Evolutionary conservation across 2,797 vertebrate genomes (phyloP).

Genomic region (Gallinago solitaria): DNA sequence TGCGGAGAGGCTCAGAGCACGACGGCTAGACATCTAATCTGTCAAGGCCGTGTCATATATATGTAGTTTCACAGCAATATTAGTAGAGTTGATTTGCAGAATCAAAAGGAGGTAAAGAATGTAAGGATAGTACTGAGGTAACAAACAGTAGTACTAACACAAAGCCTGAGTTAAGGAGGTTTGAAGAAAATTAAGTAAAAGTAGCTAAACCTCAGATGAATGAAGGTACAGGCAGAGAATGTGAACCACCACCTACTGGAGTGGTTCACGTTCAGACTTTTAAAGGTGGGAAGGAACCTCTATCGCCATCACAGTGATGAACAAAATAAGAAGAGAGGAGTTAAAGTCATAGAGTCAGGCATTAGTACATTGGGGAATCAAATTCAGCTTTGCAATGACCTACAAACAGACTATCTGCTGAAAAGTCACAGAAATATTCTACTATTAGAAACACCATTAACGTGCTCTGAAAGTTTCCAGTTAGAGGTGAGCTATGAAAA

Average conservation of each 20-base stretch:
- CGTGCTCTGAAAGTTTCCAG: background rate
- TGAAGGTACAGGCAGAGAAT: background rate
- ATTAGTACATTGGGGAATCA: background rate
- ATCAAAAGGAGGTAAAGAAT: background rate
- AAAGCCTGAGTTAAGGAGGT: background rate
- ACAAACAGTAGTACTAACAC: background rate
- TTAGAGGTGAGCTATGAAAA: background rate
- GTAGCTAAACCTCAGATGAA: background rate
- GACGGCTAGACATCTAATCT: background rate
- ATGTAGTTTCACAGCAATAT: background rate
- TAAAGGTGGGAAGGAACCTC: background rate
- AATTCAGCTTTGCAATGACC: background rate
- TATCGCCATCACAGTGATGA: background rate
- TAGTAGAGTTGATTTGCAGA: background rate
- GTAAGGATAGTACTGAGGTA: background rate
- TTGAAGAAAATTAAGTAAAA: background rate
- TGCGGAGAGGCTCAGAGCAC: background rate
- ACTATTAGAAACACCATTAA: background rate
- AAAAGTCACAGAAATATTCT: background rate
- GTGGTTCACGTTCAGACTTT: background rate
- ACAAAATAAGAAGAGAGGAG: background rate
- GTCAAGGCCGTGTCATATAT: background rate
- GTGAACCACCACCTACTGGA: background rate
- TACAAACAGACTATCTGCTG: background rate
- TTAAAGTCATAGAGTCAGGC: background rate